Evolutionary conservation across 2,888 invertebrate species (phyloP), one percentile per base, ranked within the genome.

Genomic region (Melanophora roralis): DNA sequence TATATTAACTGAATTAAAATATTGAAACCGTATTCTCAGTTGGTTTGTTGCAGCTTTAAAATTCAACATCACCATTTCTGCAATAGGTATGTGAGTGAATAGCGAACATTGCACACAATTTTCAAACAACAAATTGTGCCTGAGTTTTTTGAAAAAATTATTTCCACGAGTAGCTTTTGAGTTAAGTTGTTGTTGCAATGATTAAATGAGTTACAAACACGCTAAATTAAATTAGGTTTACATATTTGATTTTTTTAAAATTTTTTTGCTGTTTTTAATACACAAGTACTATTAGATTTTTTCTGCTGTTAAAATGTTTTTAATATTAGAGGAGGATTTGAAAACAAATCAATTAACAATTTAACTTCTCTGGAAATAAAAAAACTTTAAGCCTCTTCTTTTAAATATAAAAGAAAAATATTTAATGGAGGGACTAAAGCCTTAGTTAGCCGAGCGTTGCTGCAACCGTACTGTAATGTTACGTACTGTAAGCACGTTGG

Each of bases 171-270:
- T 53, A 60, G 27, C 7, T 67, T 75, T 60, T 45, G 51, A 75
- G 60, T 53, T 60, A 60, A 75, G 67, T 59, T 68, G 75, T 78
- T 78, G 73, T 78, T 78, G 64, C 78, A 65, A 71, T 64, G 84
- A 86, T 86, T 87, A 87, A 88, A 88, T 87, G 88, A 88, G 87
- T 86, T 88, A 87, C 86, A 86, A 88, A 82, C 87, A 88, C 87
- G 88, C 88, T 85, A 87, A 88, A 86, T 85, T 86, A 83, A 85
- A 87, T 83, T 83, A 83, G 83, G 82, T 81, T 69, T 69, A n/a
- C n/a, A n/a, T n/a, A 65, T 59, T 74, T 51, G 40, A 38, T 40
- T 65, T 73, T 47, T 36, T 27, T 64, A 23, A 7, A 7, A 9
- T 16, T 68, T 45, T 34, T 59, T 49, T 43, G 7, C 32, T 45